A percentile compares a stretch with the other conserved stretches of the same genome.
Evolutionary conservation across 1,140 invertebrate species (phyloP).

Genomic region (Gryllus bimaculatus): DNA sequence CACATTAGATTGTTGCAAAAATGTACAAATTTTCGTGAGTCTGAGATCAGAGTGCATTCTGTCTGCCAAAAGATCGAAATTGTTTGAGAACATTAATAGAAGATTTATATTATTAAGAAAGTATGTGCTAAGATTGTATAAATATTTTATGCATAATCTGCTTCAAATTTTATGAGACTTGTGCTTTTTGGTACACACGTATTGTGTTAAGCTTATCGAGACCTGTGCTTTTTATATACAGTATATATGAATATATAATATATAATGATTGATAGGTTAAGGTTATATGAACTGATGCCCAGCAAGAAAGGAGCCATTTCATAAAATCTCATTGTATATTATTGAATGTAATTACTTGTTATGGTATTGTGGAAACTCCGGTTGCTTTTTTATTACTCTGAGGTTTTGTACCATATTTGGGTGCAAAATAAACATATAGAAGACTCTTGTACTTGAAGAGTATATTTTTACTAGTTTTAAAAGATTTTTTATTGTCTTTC

Average conservation of each 20-base stretch:
- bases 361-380: slow-evolving; percentile 20
- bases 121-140: slow-evolving; percentile 7
- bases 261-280: background rate
- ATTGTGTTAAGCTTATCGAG: slow-evolving; percentile 8
- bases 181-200: background rate
- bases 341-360: slow-evolving; percentile 15
- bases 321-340: slow-evolving; percentile 9
- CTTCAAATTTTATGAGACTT: background rate
- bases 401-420: slow-evolving; percentile 16
- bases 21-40: slow-evolving; percentile 11
- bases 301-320: slow-evolving; percentile 6
- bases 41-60: background rate
- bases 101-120: background rate
- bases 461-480: background rate
- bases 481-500: background rate
- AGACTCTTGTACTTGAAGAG: background rate
- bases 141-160: slow-evolving; percentile 9
- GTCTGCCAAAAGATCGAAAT: background rate
- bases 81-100: background rate
- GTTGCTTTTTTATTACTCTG: slow-evolving; percentile 19
- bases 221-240: slow-evolving; percentile 9
- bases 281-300: background rate
- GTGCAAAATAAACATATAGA: slow-evolving; percentile 17
- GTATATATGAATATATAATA: slow-evolving; percentile 11
- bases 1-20: background rate